These are phyloP conservation scores for Pogona vitticeps DNA, from an alignment of 2,113 vertebrate species.

Conservation along the genomic window DNA sequence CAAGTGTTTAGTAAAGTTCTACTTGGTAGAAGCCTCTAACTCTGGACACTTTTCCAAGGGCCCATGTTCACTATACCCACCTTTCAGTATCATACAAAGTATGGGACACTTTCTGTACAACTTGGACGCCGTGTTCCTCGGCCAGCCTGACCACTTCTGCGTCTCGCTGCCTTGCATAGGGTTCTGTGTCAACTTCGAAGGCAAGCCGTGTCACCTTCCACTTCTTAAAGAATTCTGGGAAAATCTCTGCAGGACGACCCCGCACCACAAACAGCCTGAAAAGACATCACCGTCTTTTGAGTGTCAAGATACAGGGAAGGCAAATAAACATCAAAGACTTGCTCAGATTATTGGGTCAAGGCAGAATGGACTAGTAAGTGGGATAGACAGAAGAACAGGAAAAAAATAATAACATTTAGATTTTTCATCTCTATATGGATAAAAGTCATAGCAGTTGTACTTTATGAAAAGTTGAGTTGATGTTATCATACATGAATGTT, in stretches of 20 bases:
- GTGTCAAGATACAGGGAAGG: neutral
- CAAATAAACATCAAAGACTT: neutral
- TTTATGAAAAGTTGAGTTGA: neutral
- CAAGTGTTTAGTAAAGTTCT: neutral
- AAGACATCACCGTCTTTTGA: neutral
- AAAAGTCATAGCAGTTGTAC: neutral
- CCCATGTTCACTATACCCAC: slow-evolving; percentile 19
- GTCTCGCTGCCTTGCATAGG: slow-evolving; percentile 65
- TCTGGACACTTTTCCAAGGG: no score
- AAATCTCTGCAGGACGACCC: slow-evolving; percentile 72
- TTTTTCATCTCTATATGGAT: neutral
- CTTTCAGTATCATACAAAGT: slow-evolving; percentile 74
- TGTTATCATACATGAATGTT: no score
- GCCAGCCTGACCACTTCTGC: slow-evolving; percentile 58
- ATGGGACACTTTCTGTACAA: slow-evolving; percentile 75
- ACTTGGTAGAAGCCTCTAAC: neutral
- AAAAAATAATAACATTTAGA: no score
- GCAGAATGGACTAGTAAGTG: neutral
- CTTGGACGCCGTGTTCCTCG: slow-evolving; percentile 58
- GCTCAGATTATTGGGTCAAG: neutral
- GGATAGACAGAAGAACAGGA: no score
- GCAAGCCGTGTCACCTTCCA: slow-evolving; percentile 72
- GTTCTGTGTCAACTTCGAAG: slow-evolving; percentile 77
- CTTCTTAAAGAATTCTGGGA: slow-evolving; percentile 69
- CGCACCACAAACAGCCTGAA: slow-evolving; percentile 73